Percentiles rank a stretch among this genome's conserved stretches.
phyloP scores from a whole-genome alignment of 2,888 invertebrate species.

The Ophioninae sp. region DNA sequence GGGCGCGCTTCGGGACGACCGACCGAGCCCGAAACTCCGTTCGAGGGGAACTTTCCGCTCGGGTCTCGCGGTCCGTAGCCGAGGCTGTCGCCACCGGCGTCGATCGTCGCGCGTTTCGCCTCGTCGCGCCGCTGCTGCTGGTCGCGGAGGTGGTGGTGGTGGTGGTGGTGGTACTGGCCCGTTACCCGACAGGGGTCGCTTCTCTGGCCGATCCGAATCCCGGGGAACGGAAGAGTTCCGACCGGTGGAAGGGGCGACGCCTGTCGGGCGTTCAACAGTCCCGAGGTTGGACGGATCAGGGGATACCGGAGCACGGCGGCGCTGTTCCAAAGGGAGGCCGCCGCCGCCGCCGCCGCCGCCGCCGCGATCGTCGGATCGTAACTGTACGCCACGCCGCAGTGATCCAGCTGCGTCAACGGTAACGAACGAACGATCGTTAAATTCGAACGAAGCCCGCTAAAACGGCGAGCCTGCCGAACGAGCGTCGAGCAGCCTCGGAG shows the following conservation, averaged over 20 bases:
- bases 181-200: conserved; percentile 25
- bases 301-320: conserved; percentile 62
- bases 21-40: conserved; percentile 21
- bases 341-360: conserved; percentile 71
- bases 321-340: conserved; percentile 66
- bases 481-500: no score
- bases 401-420: conserved; percentile 61
- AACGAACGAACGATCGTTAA: not conserved
- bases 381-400: conserved; percentile 60
- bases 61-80: conserved; percentile 33
- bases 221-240: conserved; percentile 28
- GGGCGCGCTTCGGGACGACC: conserved; percentile 22
- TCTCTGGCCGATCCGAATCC: conserved; percentile 13
- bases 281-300: conserved; percentile 52
- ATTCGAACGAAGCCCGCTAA: no score
- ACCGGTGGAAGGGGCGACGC: conserved; percentile 24
- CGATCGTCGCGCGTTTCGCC: conserved; percentile 13
- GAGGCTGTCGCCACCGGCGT: conserved; percentile 1
- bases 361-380: conserved; percentile 70
- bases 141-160: not conserved
- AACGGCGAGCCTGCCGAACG: no score
- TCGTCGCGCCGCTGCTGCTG: conserved; percentile 21
- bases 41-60: not conserved
- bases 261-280: conserved; percentile 45
- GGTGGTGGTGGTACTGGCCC: not conserved